Evolutionary conservation across 2,113 vertebrate species (phyloP).

Genomic region (Budorcas taxicolor): DNA sequence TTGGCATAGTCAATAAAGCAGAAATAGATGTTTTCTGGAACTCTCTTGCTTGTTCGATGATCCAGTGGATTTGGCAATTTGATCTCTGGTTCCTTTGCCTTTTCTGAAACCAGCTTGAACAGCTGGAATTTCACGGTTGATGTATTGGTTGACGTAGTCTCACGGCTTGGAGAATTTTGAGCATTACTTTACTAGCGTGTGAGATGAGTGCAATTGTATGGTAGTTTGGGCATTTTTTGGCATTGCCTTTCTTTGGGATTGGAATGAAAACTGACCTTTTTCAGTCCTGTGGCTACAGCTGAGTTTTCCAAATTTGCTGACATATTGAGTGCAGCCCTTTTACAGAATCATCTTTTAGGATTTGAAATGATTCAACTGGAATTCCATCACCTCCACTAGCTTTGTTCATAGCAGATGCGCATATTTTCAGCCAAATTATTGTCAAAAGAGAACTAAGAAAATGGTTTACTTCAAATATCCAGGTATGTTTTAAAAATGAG

Average conservation of each 20-base stretch:
- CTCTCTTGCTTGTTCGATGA: background rate
- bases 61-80: background rate
- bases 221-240: background rate
- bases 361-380: background rate
- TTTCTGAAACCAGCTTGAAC: background rate
- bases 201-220: rapidly evolving
- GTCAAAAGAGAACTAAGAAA: background rate
- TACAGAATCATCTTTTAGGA: background rate
- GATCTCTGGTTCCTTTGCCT: background rate
- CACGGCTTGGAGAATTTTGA: background rate
- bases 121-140: background rate
- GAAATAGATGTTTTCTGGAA: background rate
- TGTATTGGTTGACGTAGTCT: too few relatives aligned
- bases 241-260: background rate
- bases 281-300: background rate
- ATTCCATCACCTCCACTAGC: background rate
- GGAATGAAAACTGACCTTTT: background rate
- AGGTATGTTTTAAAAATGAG: background rate
- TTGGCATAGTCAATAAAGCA: too few relatives aligned
- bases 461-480: background rate
- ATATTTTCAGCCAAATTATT: background rate
- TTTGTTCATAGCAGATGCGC: background rate
- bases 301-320: background rate
- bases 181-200: background rate
- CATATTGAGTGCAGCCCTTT: background rate